A percentile compares a stretch with the other conserved stretches of the same genome.
Conservation (phyloP, 2,797 vertebrate species). For the Epinephelus coioides region DNA sequence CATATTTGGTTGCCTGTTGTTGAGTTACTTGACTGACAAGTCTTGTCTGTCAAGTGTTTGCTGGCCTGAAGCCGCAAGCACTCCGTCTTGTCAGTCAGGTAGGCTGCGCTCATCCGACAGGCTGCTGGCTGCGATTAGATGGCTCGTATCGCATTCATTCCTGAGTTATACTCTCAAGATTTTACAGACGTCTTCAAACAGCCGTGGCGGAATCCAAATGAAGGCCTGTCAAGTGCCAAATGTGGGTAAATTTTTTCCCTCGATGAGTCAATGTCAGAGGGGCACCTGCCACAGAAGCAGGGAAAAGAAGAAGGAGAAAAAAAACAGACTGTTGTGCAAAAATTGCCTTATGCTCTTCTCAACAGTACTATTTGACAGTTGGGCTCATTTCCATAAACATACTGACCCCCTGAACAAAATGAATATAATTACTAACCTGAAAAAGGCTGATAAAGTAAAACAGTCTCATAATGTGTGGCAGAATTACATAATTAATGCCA, state of each 20-base stretch:
- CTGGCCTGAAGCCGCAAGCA: conserved; percentile 56
- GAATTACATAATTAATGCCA: conserved; percentile 3
- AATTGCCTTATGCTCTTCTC: conserved; percentile 10
- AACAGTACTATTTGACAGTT: conserved; percentile 2
- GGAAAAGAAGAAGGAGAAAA: not conserved
- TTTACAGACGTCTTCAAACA: conserved; percentile 41
- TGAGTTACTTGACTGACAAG: conserved; percentile 57
- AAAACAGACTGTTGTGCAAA: not conserved
- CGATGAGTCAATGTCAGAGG: conserved; percentile 9
- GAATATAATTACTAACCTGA: conserved; percentile 21
- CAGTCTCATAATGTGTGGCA: not conserved
- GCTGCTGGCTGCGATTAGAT: conserved; percentile 50
- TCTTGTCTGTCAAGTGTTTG: conserved; percentile 58
- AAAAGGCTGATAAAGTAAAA: conserved; percentile 17
- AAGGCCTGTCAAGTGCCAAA: conserved; percentile 37
- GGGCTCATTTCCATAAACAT: conserved; percentile 18
- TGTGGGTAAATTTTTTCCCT: not conserved
- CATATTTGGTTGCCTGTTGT: conserved; percentile 25
- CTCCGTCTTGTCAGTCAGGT: conserved; percentile 56
- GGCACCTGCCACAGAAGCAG: not conserved
- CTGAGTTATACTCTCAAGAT: conserved; percentile 30
- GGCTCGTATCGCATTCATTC: conserved; percentile 28
- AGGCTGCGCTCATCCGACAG: conserved; percentile 38
- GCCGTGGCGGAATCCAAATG: conserved; percentile 23
- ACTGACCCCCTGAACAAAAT: not conserved